A percentile compares a stretch with the other conserved stretches of the same genome.
phyloP scores from a whole-genome alignment of 2,888 invertebrate species.

The Catocala fraxini region DNA sequence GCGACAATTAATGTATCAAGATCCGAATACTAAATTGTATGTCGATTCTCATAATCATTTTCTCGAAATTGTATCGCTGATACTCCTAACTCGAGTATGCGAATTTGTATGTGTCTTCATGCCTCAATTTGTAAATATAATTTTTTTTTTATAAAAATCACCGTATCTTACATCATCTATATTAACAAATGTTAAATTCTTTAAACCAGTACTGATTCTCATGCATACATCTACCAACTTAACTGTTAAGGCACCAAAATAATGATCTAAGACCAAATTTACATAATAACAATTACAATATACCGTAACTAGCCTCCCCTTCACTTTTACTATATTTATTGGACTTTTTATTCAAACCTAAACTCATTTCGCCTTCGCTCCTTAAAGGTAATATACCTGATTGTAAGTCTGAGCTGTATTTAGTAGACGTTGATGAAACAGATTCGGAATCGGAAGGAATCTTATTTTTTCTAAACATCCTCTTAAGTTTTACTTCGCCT shows the following conservation, averaged over 20 bases:
- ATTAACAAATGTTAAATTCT: constrained; percentile 2
- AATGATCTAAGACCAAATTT: constrained; percentile 44
- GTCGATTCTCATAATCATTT: too few species aligned
- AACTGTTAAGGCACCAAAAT: constrained; percentile 59
- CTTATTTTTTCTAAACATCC: constrained; percentile 56
- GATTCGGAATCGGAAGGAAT: constrained; percentile 66
- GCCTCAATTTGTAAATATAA: too few species aligned
- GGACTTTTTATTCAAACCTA: constrained; percentile 55
- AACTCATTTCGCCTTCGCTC: constrained; percentile 78
- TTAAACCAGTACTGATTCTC: constrained; percentile 29
- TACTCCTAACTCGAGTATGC: too few species aligned
- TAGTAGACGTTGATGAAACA: constrained; percentile 65
- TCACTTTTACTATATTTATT: constrained; percentile 61
- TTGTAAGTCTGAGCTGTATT: constrained; percentile 63
- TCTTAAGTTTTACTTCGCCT: constrained; percentile 75
- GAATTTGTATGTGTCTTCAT: too few species aligned
- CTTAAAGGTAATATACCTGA: constrained; percentile 70
- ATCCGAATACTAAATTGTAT: too few species aligned
- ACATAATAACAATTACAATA: constrained; percentile 28
- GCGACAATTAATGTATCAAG: too few species aligned
- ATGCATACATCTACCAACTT: constrained; percentile 30
- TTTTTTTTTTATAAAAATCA: neutral
- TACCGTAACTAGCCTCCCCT: constrained; percentile 70
- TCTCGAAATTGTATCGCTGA: too few species aligned
- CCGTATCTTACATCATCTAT: neutral